A percentile compares a stretch with the other conserved stretches of the same genome.
These are phyloP conservation scores for Aphelenchoides avenae DNA, from an alignment of 1,140 invertebrate genomes.

Conservation along the genomic window DNA sequence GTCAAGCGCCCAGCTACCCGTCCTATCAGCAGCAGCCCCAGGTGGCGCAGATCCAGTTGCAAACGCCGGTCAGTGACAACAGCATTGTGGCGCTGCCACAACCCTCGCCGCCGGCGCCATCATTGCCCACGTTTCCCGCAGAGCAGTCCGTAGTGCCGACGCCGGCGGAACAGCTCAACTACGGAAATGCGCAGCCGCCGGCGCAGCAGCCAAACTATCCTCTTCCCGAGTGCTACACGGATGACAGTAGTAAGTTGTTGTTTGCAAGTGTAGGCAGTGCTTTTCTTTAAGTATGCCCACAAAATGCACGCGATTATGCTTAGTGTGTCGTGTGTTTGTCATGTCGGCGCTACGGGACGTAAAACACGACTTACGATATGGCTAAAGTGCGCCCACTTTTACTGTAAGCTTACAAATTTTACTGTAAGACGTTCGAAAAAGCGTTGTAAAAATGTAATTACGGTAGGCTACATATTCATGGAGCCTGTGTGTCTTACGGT, in stretches of 20 bases:
- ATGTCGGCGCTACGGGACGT: too few relatives aligned
- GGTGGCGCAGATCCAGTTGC: not conserved
- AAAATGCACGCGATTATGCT: not conserved
- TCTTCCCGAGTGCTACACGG: not conserved
- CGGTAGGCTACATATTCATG: too few relatives aligned
- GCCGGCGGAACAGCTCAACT: constrained; percentile 1
- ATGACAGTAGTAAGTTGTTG: not conserved
- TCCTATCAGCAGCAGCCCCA: not conserved
- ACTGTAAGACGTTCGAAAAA: too few relatives aligned
- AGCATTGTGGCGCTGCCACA: not conserved
- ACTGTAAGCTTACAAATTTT: too few relatives aligned
- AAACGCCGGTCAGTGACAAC: not conserved
- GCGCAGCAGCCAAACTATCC: constrained; percentile 1
- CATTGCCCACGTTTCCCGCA: not conserved
- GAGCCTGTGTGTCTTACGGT: too few relatives aligned
- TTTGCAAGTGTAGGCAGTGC: not conserved
- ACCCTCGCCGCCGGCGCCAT: not conserved
- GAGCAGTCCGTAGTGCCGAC: not conserved
- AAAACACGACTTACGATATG: too few relatives aligned
- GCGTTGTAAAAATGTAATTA: too few relatives aligned
- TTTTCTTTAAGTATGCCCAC: constrained; percentile 3
- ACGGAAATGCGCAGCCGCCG: not conserved
- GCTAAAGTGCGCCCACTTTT: too few relatives aligned
- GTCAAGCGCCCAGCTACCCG: not conserved
- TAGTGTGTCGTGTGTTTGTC: not conserved